Evolutionary conservation across 2,888 invertebrate genomes (phyloP), one percentile per base, ranked within the genome.

Genomic region (Pelosia muscerda): DNA sequence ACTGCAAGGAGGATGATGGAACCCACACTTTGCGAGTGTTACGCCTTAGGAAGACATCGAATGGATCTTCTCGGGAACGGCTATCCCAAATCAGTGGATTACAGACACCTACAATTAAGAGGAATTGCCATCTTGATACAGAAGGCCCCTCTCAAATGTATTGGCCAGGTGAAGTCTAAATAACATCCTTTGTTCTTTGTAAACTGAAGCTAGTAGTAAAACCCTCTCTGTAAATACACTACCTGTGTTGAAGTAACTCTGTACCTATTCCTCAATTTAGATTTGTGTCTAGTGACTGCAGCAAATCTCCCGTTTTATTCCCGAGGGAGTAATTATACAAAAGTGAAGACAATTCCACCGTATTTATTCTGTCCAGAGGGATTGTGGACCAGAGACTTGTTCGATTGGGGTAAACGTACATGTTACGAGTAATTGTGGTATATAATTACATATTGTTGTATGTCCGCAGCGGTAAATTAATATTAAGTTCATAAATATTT

Each of bases 281-380:
- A 38, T 25, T 42, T 31, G 56, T 42, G 15, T 15, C 26, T 38
- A 42, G n/a, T 42, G 63, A 63, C 56, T 55, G 63, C 66, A 61
- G 65, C 61, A 66, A 63, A 65, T 65, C 70, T 62, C 31, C 25
- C 22, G n/a, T 42, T 49, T 15, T 23, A n/a, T 63, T 68, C 58
- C 68, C 4, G 8, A 66, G 65, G 68, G 55, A 54, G 69, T 76
- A 75, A 78, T 76, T 72, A 72, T 64, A 34, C 34, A 65, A 53
- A 31, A 65, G 65, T 65, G 55, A 63, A 63, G 63, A 56, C 38
- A 42, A 63, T 56, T 34, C 56, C 26, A 42, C 38, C 59, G 69
- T 71, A 78, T 75, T 75, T 60, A 34, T 22, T 11, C 61, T 54
- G 65, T 67, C 66, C 62, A 23, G 54, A 23, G 49, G 28, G 26